Base-by-base conservation (phyloP, 2,888 invertebrate species). In the Drosophila fulvimacula region DNA sequence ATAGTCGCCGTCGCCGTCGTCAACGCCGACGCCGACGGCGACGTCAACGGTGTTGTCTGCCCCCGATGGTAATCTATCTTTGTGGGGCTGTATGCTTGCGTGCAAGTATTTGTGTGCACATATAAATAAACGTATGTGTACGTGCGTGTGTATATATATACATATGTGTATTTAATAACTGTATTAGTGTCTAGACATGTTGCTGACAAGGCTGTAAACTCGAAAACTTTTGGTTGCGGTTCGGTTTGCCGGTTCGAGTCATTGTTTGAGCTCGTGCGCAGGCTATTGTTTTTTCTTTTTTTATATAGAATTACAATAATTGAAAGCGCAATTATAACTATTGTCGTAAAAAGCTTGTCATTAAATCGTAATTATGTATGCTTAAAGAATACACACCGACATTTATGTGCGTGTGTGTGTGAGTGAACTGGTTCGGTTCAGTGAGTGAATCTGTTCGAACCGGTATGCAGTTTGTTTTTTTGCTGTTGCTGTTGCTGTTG, bases 101-200 rank as follows among this genome's bases (percentile, higher is more conserved):
- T 61, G 57, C 61, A 62, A 62, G 48, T 53, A 46, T 34, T 42
- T 55, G 15, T 30, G 39, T 36, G 52, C 19, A 32, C 17, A 19
- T 46, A 49, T 38, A 30, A 48, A 41, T 7, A 19, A 27, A 19
- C 48, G 17, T 59, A 19, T 64, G 44, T 34, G 38, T 39, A 13
- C 24, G 52, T 60, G 52, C 11, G 36, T 27, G 15, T 44, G 42
- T 49, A 30, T 53, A 30, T 66, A n/a, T 59, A 36, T 55, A 21
- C 46, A 30, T 63, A 44, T 72, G 41, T 62, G 62, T 48, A 52
- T 51, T 65, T 73, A 61, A 72, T 76, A 76, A 67, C 73, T 79
- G 79, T 79, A 77, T 79, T 81, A 56, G 82, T 83, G 82, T 86
- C 87, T 82, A 83, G 82, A 86, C 82, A 82, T 82, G 82, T 86